Conservation (phyloP, 2,797 vertebrate species). For the Myotis daubentonii region DNA sequence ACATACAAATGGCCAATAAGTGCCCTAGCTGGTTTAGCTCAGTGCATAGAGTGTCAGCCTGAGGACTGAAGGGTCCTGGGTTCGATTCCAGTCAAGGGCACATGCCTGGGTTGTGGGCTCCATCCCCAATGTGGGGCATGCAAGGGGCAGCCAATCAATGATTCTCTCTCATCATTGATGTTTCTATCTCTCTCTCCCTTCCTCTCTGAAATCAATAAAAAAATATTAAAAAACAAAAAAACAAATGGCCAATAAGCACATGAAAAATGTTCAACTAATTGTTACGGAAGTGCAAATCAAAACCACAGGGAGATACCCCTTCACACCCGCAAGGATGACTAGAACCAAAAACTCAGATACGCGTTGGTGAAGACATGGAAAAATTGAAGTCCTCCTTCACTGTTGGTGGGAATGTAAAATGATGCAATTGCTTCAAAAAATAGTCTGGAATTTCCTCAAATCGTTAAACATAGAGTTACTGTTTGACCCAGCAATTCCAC, state of each 20-base stretch:
- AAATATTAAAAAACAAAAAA: too few species aligned
- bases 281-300: neutral
- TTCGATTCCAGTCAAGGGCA: neutral
- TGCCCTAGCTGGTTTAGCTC: neutral
- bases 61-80: too few species aligned
- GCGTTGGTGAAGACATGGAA: neutral
- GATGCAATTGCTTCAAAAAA: neutral
- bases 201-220: too few species aligned
- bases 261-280: neutral
- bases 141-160: too few species aligned
- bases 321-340: too few species aligned
- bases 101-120: too few species aligned
- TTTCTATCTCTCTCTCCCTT: too few species aligned
- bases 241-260: neutral
- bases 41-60: neutral
- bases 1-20: neutral
- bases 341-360: neutral
- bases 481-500: neutral
- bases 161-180: too few species aligned
- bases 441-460: neutral
- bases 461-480: neutral
- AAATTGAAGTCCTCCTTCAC: neutral
- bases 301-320: neutral
- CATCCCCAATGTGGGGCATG: too few species aligned
- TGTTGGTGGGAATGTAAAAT: neutral